Base-by-base conservation (phyloP, 2,113 vertebrate species). In the Aptenodytes forsteri region DNA sequence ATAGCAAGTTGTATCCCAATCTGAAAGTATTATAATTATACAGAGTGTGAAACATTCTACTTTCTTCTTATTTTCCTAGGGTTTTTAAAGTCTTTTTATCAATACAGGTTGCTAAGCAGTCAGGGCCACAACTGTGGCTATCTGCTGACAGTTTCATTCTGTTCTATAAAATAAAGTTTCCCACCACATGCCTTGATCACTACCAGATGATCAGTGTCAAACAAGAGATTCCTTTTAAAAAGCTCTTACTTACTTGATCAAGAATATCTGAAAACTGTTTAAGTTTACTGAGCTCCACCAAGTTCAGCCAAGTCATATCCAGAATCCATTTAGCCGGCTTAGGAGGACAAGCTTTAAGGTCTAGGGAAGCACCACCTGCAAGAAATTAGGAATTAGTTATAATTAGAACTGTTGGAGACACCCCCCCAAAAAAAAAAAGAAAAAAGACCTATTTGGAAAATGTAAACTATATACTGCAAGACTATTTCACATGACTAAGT, bases 261-360 rank as follows among this genome's bases (percentile, higher is more conserved):
- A 99, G 98, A 96, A 99, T 97, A 96, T 99, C 98, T 94, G 99
- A 99, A 96, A 99, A 99, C 83, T 99, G 99, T 96, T 98, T 97
- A 27, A 99, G 98, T 92, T 99, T 99, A 97, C 99, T 99, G 64
- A 99, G 99, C 86, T 99, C 99, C 56, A 99, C 99, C 93, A 99
- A 98, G 88, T 99, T 99, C 75, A 99, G 95, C 99, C 99, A 99
- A 38, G 99, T 99, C 98, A 99, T 99, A 88, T 99, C 99, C 71
- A 99, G 97, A 82, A 99, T 99, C 99, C 99, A 99, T 94, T 99
- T 99, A 54, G 99, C 98, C 14, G 99, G 98, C 96, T 99, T 99
- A 50, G 99, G 98, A 80, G 99, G 99, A 87, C 99, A 99, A 58
- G 99, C 98, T 96, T 99, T 99, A 54, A 99, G 98, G 94, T 99